These are phyloP conservation scores for Augochlorella aurata DNA, from an alignment of 2,888 invertebrate genomes.

Conservation along the genomic window DNA sequence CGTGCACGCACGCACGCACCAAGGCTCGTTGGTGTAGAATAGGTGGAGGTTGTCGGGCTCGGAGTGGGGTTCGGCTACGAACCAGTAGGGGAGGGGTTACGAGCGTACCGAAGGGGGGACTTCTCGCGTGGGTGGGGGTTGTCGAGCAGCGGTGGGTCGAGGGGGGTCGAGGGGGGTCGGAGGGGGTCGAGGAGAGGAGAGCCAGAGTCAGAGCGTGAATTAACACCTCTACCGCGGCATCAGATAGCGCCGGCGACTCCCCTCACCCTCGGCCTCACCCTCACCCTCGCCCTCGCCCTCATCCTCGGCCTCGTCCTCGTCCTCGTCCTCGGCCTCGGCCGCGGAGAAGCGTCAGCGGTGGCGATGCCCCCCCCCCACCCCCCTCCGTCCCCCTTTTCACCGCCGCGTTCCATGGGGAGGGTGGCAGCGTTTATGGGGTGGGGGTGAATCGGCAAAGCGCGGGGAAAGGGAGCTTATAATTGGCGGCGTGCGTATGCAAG, in stretches of 20 bases:
- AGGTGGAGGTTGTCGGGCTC: neutral
- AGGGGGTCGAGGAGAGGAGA: constrained; percentile 34
- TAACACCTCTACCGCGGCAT: constrained; percentile 80
- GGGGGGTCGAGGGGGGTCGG: neutral
- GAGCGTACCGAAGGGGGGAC: neutral
- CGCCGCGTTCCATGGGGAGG: constrained; percentile 25
- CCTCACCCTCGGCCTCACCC: constrained; percentile 55
- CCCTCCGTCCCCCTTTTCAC: constrained; percentile 25
- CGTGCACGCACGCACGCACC: constrained; percentile 38
- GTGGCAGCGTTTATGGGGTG: constrained; percentile 6
- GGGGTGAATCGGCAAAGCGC: constrained; percentile 26
- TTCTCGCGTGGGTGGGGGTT: neutral
- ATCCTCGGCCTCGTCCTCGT: constrained; percentile 8
- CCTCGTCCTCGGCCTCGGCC: constrained; percentile 12
- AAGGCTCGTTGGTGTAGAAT: neutral
- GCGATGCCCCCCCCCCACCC: constrained; percentile 25
- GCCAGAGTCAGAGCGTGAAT: constrained; percentile 73
- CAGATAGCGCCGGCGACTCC: constrained; percentile 75
- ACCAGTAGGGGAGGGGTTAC: neutral
- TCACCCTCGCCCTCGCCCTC: too few species aligned
- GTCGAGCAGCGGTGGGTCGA: constrained; percentile 36
- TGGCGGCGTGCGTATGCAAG: constrained; percentile 70
- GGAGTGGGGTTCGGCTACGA: neutral
- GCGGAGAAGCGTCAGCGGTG: constrained; percentile 44
- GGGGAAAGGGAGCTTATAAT: constrained; percentile 67